Conservation (phyloP, 2,888 invertebrate genomes). For the Parascotia fuliginaria region DNA sequence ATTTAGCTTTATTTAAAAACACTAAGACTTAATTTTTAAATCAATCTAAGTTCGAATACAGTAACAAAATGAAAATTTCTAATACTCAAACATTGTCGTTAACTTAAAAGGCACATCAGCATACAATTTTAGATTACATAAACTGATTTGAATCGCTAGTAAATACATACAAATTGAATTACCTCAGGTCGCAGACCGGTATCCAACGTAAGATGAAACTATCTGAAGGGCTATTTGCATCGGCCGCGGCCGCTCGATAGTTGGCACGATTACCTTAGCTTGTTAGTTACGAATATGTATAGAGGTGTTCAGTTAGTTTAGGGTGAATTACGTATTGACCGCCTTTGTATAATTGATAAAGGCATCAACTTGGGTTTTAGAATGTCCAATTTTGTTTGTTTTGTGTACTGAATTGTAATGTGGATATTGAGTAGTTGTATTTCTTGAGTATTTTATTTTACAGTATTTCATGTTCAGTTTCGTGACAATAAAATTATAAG, state of each 20-base stretch:
- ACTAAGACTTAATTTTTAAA: neutral
- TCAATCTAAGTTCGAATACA: neutral
- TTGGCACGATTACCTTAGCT: neutral
- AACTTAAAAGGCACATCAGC: constrained; percentile 15
- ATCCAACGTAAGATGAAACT: constrained; percentile 5
- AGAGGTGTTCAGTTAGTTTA: too few species aligned
- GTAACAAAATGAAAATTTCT: neutral
- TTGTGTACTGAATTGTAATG: too few species aligned
- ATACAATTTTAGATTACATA: constrained; percentile 23
- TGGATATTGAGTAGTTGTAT: too few species aligned
- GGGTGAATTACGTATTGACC: neutral
- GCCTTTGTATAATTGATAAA: too few species aligned
- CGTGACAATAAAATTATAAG: too few species aligned
- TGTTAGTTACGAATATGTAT: neutral
- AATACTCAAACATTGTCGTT: neutral
- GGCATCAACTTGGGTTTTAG: too few species aligned
- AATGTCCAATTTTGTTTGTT: too few species aligned
- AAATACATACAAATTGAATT: constrained; percentile 36
- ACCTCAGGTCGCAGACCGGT: constrained; percentile 8
- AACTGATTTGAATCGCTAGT: constrained; percentile 31
- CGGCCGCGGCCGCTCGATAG: neutral
- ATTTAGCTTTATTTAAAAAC: too few species aligned
- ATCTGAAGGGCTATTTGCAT: neutral
- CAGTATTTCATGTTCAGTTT: too few species aligned
- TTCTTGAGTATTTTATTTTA: too few species aligned